Evolutionary conservation across 2,113 vertebrate genomes (phyloP).

Genomic region (Dermatemys mawii): DNA sequence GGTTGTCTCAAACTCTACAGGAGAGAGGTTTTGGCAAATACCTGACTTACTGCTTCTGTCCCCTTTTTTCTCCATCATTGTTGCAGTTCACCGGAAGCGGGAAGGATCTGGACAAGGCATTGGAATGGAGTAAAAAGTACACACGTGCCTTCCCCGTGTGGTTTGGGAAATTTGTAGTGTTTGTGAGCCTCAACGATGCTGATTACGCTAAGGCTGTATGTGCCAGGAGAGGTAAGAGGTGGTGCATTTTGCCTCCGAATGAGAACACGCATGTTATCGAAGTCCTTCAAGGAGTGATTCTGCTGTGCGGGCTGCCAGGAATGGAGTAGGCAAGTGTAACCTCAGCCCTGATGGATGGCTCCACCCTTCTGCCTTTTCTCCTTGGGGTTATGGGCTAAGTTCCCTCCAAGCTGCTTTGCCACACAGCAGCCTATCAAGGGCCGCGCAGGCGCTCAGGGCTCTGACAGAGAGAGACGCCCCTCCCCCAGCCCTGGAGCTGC

Average conservation of each 20-base stretch:
- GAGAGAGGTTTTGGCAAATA: not conserved
- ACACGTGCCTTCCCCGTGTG: not conserved
- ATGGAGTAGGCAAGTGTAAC: not conserved
- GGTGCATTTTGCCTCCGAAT: not conserved
- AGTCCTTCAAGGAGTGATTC: not conserved
- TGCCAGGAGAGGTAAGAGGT: not conserved
- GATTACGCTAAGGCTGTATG: not conserved
- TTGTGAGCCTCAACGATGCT: not conserved
- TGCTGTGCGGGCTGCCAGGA: not conserved
- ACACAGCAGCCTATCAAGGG: no score
- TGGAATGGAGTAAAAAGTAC: not conserved
- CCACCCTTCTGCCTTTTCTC: not conserved
- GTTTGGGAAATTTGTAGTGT: not conserved
- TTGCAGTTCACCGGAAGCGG: not conserved
- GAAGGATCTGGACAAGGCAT: not conserved
- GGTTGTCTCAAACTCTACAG: not conserved
- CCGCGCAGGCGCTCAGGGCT: no score
- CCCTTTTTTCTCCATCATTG: not conserved
- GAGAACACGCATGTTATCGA: not conserved
- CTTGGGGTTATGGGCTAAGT: not conserved
- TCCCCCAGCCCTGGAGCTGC: no score
- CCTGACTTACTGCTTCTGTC: not conserved
- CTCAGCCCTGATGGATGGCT: not conserved
- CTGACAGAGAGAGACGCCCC: no score
- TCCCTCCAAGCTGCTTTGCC: no score